Conservation (phyloP, 2,113 vertebrate genomes). For the Monarcha castaneiventris region DNA sequence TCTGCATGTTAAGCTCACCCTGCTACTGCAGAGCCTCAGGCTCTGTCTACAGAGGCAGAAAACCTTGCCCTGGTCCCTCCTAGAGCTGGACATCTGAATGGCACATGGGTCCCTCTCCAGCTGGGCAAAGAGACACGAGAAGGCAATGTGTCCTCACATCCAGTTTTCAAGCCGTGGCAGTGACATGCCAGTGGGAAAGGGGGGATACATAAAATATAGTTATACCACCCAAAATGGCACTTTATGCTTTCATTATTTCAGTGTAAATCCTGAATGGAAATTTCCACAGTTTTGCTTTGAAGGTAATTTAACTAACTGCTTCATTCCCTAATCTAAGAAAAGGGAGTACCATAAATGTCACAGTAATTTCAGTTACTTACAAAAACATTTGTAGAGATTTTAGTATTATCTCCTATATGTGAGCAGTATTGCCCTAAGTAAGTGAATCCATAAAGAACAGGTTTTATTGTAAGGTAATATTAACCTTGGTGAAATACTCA, state of each 20-base stretch:
- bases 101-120: not conserved
- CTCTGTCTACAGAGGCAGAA: not conserved
- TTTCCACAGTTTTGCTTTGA: not conserved
- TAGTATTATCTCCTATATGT: not conserved
- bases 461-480: constrained; percentile 23
- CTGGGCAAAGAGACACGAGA: not conserved
- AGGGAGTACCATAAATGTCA: constrained; percentile 15
- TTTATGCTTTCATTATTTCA: not conserved
- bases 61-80: not conserved
- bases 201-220: not conserved
- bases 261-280: not conserved
- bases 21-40: not conserved
- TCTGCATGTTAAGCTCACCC: not conserved
- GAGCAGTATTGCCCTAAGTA: not conserved
- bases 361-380: constrained; percentile 19
- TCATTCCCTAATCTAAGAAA: not conserved
- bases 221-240: not conserved
- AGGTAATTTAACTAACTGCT: not conserved
- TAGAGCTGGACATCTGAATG: not conserved
- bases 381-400: constrained; percentile 40
- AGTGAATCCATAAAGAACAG: constrained; percentile 29
- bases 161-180: not conserved
- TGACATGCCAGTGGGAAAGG: not conserved
- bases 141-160: fast-evolving
- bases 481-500: not conserved